Base-by-base conservation (phyloP, 2,888 invertebrate species). In the Tricholauxania praeusta region DNA sequence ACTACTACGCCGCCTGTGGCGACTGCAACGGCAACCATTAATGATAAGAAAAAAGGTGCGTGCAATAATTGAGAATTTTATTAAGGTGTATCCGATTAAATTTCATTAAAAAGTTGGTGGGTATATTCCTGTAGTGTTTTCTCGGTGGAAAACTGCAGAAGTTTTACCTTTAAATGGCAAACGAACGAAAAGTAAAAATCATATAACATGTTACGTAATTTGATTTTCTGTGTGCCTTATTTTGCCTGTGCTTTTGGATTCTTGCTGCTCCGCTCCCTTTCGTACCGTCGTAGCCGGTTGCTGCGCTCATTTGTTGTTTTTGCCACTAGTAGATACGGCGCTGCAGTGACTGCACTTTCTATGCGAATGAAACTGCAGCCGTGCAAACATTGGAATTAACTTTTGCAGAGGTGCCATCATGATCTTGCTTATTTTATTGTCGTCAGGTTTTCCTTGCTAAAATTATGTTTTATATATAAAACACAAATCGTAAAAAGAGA, bases 41-140 rank as follows among this genome's bases (percentile, higher is more conserved):
- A 47, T 47, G 47, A 63, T 47, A 51, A 81, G 74, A 85, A 84
- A 75, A 85, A 84, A 83, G 83, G 83, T 83, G 79, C 77, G 85
- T 83, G 7, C 7, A 39, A 10, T 39, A 39, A 8, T 39, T 39
- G 39, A 39, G 10, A 10, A 39, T 39, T 39, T 39, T 39, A 39
- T 32, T 32, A 32, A 5, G 32, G 8, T 39, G 39, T 10, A 39
- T 2, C 8, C 5, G 6, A 39, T 39, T 10, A 7, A 39, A 39
- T 39, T 39, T 39, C 39, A 39, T 39, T 10, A 10, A 2, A 39
- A 10, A 39, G 7, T 4, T 39, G 6, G 10, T 10, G 39, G 39
- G 3, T 10, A 39, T 10, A 10, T 39, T 7, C 53, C 19, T 59
- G 28, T 15, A 7, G 12, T 59, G 12, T 59, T 19, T 12, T 14